These are phyloP conservation scores for Camponotus fellah DNA, from an alignment of 2,888 invertebrate genomes.

Conservation along the genomic window DNA sequence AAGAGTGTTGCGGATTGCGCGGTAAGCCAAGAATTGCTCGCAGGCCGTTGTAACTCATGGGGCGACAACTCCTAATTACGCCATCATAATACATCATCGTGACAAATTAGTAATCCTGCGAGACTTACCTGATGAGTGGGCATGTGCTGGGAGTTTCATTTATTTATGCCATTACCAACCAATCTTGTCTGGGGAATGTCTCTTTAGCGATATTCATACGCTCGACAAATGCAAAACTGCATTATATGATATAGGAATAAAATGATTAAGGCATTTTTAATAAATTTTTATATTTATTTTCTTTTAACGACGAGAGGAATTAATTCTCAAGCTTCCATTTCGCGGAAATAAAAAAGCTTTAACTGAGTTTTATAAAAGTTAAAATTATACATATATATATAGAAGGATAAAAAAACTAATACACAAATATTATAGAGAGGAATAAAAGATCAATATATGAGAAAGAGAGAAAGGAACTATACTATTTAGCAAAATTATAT, in stretches of 20 bases:
- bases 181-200: neutral
- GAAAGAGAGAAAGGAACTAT: neutral
- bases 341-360: neutral
- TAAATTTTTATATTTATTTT: neutral
- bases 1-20: constrained; percentile 72
- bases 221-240: neutral
- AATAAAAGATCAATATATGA: neutral
- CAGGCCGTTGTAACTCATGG: constrained; percentile 72
- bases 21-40: constrained; percentile 76
- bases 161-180: constrained; percentile 22
- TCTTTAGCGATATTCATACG: neutral
- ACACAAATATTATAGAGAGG: neutral
- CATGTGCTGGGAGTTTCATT: constrained; percentile 49
- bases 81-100: constrained; percentile 74
- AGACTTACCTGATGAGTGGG: constrained; percentile 64
- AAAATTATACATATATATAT: neutral
- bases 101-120: constrained; percentile 74
- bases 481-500: neutral
- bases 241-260: neutral
- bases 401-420: neutral
- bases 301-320: neutral
- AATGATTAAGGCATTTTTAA: neutral
- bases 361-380: neutral
- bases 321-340: neutral
- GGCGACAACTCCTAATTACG: constrained; percentile 77